Conservation (phyloP, 92 coral and sea anemone species). For the Palythoa grandis region DNA sequence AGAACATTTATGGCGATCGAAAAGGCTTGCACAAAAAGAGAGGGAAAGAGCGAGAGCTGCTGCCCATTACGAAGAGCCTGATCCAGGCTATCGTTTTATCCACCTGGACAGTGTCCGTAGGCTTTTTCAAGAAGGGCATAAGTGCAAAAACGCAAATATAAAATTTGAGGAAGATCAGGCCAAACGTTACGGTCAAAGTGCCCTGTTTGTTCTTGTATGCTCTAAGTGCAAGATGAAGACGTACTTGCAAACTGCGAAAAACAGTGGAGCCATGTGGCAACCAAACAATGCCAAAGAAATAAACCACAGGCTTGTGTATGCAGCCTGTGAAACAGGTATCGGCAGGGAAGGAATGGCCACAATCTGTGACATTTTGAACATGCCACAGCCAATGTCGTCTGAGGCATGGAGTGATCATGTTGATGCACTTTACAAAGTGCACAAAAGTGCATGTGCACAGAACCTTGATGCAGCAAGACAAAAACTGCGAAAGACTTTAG, state of each 20-base stretch:
- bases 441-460: slow-evolving; percentile 21
- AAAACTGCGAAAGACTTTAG: slow-evolving; percentile 27
- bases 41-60: slow-evolving; percentile 1
- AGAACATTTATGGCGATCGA: neutral
- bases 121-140: slow-evolving; percentile 50
- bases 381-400: slow-evolving; percentile 56
- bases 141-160: slow-evolving; percentile 45
- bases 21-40: slow-evolving; percentile 6
- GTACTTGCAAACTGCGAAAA: slow-evolving; percentile 47
- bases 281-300: slow-evolving; percentile 54
- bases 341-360: slow-evolving; percentile 61
- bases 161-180: slow-evolving; percentile 43
- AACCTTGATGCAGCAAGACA: slow-evolving; percentile 22
- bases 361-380: slow-evolving; percentile 55
- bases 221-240: slow-evolving; percentile 52
- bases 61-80: slow-evolving; percentile 17
- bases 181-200: slow-evolving; percentile 55
- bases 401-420: slow-evolving; percentile 46
- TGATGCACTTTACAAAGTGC: slow-evolving; percentile 31
- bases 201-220: slow-evolving; percentile 39
- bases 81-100: slow-evolving; percentile 58
- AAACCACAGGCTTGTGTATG: slow-evolving; percentile 58
- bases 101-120: slow-evolving; percentile 43
- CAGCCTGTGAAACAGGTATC: slow-evolving; percentile 55
- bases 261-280: slow-evolving; percentile 38